Percentiles rank a stretch among this genome's conserved stretches.
Evolutionary conservation across 2,888 invertebrate species (phyloP).

Genomic region (Agrotis clavis): DNA sequence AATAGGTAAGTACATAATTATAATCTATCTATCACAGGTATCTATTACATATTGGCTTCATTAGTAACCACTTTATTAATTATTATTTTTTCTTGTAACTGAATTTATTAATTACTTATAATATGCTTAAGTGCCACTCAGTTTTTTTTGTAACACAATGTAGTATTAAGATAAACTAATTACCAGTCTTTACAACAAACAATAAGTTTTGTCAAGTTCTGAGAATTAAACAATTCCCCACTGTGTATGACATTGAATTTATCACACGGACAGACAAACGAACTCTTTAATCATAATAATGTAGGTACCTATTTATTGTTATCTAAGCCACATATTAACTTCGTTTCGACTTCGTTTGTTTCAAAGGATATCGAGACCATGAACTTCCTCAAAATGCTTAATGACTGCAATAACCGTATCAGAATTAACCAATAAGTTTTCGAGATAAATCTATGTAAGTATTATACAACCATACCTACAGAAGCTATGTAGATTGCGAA

Average conservation of each 20-base stretch:
- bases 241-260: constrained; percentile 55
- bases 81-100: not conserved
- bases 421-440: constrained; percentile 11
- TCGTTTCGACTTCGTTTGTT: not conserved
- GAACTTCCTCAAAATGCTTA: not conserved
- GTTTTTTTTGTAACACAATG: constrained; percentile 12
- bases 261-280: constrained; percentile 29
- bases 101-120: not conserved
- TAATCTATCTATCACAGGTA: not conserved
- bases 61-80: not conserved
- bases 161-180: constrained; percentile 42
- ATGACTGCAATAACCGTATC: not conserved
- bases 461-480: constrained; percentile 13
- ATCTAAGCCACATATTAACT: not conserved
- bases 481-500: constrained; percentile 1
- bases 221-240: constrained; percentile 51
- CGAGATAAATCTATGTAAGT: constrained; percentile 10
- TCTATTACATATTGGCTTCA: not conserved
- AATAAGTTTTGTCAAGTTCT: constrained; percentile 45
- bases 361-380: constrained; percentile 26
- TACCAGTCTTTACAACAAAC: constrained; percentile 24
- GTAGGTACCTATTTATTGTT: not conserved
- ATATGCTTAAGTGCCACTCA: not conserved
- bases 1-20: not conserved
- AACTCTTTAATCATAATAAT: constrained; percentile 17